Conservation (phyloP, 2,888 invertebrate species). For the Iphiclides podalirius region DNA sequence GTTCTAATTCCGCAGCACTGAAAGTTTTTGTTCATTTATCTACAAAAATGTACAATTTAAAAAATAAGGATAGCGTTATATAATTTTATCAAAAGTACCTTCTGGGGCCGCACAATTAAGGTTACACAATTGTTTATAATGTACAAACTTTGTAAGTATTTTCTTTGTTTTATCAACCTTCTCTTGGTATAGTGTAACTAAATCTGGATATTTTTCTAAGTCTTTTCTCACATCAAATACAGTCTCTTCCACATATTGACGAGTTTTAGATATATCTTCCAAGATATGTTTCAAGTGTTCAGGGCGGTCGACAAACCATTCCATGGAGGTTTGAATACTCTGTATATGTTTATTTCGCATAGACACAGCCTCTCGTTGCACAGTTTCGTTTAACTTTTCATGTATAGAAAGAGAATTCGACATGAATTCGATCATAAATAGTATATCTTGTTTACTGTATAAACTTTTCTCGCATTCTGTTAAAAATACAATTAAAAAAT, state of each 20-base stretch:
- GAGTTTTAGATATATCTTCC: constrained; percentile 32
- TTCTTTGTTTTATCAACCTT: constrained; percentile 21
- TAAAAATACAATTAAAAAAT: background rate
- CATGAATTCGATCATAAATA: constrained; percentile 35
- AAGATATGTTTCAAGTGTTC: constrained; percentile 44
- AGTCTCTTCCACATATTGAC: constrained; percentile 31
- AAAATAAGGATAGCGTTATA: too few species aligned
- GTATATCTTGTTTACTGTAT: constrained; percentile 36
- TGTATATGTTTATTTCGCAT: constrained; percentile 30
- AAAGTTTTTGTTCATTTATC: too few species aligned
- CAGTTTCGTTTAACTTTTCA: constrained; percentile 28
- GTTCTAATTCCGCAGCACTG: too few species aligned
- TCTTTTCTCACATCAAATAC: constrained; percentile 26
- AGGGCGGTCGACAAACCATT: constrained; percentile 35
- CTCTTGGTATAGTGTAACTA: constrained; percentile 26
- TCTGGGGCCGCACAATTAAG: constrained; percentile 32
- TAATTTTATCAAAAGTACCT: constrained; percentile 27
- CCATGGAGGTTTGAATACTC: constrained; percentile 30
- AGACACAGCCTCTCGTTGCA: constrained; percentile 26
- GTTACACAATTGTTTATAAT: constrained; percentile 34
- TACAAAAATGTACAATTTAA: too few species aligned
- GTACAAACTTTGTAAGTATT: constrained; percentile 28
- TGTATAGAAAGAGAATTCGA: constrained; percentile 27
- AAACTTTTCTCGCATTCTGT: constrained; percentile 30
- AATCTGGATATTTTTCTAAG: constrained; percentile 28